Evolutionary conservation across 2,888 invertebrate genomes (phyloP), one percentile per base, ranked within the genome.

Genomic region (Leucophenga maculata): DNA sequence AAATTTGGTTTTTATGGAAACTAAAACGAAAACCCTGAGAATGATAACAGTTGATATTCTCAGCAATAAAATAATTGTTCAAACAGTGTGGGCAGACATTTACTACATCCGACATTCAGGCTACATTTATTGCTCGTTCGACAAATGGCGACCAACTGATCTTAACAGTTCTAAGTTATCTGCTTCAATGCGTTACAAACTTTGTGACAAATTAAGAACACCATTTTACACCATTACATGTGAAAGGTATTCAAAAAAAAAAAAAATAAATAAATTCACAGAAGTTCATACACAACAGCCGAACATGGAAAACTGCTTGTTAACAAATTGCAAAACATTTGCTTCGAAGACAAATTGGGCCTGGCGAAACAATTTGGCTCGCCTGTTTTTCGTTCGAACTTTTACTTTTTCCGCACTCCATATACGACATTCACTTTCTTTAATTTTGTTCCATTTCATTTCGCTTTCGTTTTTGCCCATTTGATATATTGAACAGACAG

Each of bases 261-360:
- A 32, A 65, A 52, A 55, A 73, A 75, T 72, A 26, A 4, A 26
- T 4, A 26, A 2, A 26, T 71, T 69, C 13, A 39, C 64, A 57
- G 74, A 73, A 73, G 77, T 74, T 75, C 77, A 60, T 8, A 65
- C 60, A 65, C 22, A 44, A 31, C 16, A 22, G 55, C 62, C 39
- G 62, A 67, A 69, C 66, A 65, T 52, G 44, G 54, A 50, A 22
- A 26, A 52, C 66, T 67, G 74, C 80, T 80, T 80, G 84, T 80
- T 80, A 83, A 83, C 80, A 80, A 80, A 80, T 80, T 80, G 80
- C 78, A 75, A 82, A 80, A 83, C 83, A 80, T 80, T 80, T 80
- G 80, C 84, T 82, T 80, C 77, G 80, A 83, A 80, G 83, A 80
- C 82, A 80, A 80, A 80, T 80, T 83, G 83, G 80, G 82, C 74